Percentiles rank a stretch among this genome's conserved stretches.
phyloP scores from a whole-genome alignment of 2,797 vertebrate species.

The Malurus splendens region DNA sequence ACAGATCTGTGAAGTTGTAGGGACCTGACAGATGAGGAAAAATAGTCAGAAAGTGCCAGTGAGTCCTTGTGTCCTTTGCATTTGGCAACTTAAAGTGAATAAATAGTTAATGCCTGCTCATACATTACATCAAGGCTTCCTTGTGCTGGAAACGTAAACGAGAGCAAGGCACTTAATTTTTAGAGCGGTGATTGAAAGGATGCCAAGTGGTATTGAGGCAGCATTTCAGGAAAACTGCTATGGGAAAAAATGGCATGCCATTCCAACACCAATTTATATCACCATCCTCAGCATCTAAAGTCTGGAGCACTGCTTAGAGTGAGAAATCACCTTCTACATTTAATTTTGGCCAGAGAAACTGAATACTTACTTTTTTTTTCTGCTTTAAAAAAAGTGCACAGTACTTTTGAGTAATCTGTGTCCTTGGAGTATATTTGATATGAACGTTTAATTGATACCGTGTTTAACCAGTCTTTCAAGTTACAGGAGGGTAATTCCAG shows the following conservation, averaged over 20 bases:
- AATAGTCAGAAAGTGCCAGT: neutral
- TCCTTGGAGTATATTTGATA: neutral
- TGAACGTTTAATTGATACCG: neutral
- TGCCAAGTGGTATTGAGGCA: constrained; percentile 36
- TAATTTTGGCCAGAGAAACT: constrained; percentile 40
- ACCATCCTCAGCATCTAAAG: neutral
- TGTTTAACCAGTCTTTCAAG: neutral
- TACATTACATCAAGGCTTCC: neutral
- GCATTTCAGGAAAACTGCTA: constrained; percentile 47
- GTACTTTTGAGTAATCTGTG: neutral
- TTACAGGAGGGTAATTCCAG: neutral
- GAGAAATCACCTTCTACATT: constrained; percentile 40
- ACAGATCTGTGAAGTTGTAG: neutral
- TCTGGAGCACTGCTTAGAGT: neutral
- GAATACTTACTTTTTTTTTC: neutral
- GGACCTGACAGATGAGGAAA: neutral
- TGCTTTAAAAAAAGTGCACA: neutral
- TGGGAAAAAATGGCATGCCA: constrained; percentile 3
- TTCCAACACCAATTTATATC: constrained; percentile 36
- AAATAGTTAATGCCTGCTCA: constrained; percentile 42
- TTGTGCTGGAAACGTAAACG: constrained; percentile 26
- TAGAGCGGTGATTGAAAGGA: constrained; percentile 39
- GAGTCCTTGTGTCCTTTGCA: neutral
- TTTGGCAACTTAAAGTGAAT: neutral
- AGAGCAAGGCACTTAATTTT: constrained; percentile 57